Base-by-base conservation (phyloP, 2,797 vertebrate species). In the Phoxinus dragarum region DNA sequence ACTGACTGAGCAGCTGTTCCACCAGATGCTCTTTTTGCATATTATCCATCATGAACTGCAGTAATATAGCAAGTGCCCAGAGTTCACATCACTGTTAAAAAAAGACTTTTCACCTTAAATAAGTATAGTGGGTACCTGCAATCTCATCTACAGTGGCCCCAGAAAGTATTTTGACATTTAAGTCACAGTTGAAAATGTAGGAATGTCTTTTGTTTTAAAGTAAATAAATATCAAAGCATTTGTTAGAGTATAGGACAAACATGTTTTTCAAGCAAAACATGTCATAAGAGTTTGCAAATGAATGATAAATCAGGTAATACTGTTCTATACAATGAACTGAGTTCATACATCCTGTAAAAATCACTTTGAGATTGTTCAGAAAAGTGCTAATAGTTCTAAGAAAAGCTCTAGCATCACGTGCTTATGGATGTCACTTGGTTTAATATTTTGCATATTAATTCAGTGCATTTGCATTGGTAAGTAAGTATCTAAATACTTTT, bases 1-100 rank as follows among this genome's bases (percentile, higher is more conserved):
- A 27, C 31, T 67, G 31, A 64, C 56, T 54, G 3, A 75, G 34
- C 72, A 83, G 81, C 52, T 83, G 81, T 75, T 75, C 23, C 44
- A 75, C 14, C 72, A 75, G 59, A 84, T 83, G 59, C 73, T 66
- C 59, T 54, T 64, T 76, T 36, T 83, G 31, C 31, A 75, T 52
- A 34, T 80, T 6, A 31, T 23, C 27, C 52, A 73, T 72, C 12
- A 44, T 47, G 6, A 42, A 23, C 21, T 56, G 6, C 42, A 7
- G 40, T 36, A 42, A 27, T n/a, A 31, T n/a, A 27, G 27, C 17
- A 59, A 72, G 75, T 36, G 54, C 7, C 54, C 17, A 72, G 3
- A 34, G n/a, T 59, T 61, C 27, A 61, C 19, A 36, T 82, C 54
- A 21, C 27, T 74, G 12, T 36, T 64, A n/a, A 64, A 44, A 23